phyloP scores from a whole-genome alignment of 2,888 invertebrate genomes.

The Cyclophora punctaria region DNA sequence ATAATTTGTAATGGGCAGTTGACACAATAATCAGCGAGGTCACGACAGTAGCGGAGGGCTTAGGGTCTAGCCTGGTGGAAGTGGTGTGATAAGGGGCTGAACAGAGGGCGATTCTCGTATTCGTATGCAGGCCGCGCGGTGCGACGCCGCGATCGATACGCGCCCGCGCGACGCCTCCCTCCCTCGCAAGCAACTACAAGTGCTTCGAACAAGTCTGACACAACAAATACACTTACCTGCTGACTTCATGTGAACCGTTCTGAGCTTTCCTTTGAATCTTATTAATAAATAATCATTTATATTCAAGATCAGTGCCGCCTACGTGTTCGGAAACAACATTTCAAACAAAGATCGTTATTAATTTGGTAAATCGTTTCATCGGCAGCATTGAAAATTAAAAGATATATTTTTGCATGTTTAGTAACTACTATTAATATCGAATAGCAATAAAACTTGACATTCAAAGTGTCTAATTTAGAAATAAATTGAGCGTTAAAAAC shows the following conservation, averaged over 20 bases:
- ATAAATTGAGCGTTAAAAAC: too few relatives aligned
- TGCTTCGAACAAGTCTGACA: constrained; percentile 41
- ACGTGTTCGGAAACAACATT: too few relatives aligned
- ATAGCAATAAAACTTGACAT: not conserved
- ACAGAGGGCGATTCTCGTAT: constrained; percentile 63
- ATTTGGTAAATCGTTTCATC: too few relatives aligned
- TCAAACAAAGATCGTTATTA: too few relatives aligned
- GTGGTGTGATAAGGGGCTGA: constrained; percentile 61
- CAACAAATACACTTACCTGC: constrained; percentile 43
- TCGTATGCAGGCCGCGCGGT: constrained; percentile 70
- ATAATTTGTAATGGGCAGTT: constrained; percentile 23
- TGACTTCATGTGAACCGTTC: constrained; percentile 6
- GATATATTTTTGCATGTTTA: too few relatives aligned
- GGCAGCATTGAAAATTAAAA: too few relatives aligned
- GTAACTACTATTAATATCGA: not conserved
- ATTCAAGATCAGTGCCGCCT: too few relatives aligned
- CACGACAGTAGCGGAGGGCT: constrained; percentile 52
- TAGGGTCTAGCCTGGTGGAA: constrained; percentile 51
- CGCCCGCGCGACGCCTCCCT: constrained; percentile 68
- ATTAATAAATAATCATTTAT: too few relatives aligned
- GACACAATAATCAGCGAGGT: constrained; percentile 51
- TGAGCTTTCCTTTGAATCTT: constrained; percentile 8
- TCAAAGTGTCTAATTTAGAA: not conserved
- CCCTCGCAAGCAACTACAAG: constrained; percentile 32
- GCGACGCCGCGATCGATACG: constrained; percentile 65